Base-by-base conservation (phyloP, 2,888 invertebrate genomes). In the Thymelicus lineola region DNA sequence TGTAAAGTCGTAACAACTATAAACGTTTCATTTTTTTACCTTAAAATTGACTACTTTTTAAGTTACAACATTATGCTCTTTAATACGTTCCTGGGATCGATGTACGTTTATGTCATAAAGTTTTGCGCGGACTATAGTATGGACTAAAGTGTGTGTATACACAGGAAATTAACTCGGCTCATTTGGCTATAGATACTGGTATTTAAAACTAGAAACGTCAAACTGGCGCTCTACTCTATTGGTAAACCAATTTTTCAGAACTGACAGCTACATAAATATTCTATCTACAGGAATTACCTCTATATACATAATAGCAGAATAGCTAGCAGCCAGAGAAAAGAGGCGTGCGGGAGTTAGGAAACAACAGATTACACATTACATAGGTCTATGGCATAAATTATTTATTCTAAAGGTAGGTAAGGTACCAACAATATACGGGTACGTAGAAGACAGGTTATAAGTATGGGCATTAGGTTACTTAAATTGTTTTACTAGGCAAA, bases 291-390 rank as follows among this genome's bases (percentile, higher is more conserved):
- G 17, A 35, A 63, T 6, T 12, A 42, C 42, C 9, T 42, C 42
- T 42, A 42, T 42, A 66, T 20, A 66, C 55, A 60, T 10, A 20
- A 46, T 66, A 61, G 53, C 67, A 2, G 42, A 55, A 12, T 12
- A 28, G 28, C 14, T 42, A 12, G n/a, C 46, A 68, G 61, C 67
- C 61, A 68, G 68, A 68, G 28, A 57, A 17, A 69, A 74, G 46
- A 61, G 70, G 73, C 74, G 75, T 76, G 77, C 77, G 62, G 65
- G 57, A 72, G 14, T 64, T 58, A 57, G 35, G 64, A 71, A 59
- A 38, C 45, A 66, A 46, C 6, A 66, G 46, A 46, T 28, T 12
- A 38, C n/a, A 14, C 42, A 15, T 12, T 42, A 57, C n/a, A 28
- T 48, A 53, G 36, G 17, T 35, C 35, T 0, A 64, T 55, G 42